phyloP scores from a whole-genome alignment of 2,888 invertebrate species.

The Standfussiana lucernea region DNA sequence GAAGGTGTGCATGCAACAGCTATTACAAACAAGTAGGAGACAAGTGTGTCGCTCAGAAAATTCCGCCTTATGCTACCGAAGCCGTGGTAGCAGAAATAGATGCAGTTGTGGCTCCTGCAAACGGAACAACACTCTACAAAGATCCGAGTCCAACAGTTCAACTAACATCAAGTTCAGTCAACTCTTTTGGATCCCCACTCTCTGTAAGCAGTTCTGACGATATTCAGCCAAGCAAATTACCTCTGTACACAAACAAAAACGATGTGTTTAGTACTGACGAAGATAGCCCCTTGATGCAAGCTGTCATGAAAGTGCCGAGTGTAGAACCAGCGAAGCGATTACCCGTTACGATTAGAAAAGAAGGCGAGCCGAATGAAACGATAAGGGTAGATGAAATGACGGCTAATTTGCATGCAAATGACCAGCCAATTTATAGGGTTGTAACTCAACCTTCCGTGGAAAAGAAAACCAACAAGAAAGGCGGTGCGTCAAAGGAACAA shows the following conservation, averaged over 20 bases:
- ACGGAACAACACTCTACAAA: conserved; percentile 64
- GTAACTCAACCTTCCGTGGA: conserved; percentile 87
- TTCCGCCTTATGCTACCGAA: conserved; percentile 80
- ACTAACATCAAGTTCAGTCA: conserved; percentile 62
- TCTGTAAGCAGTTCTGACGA: conserved; percentile 75
- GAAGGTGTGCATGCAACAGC: conserved; percentile 95
- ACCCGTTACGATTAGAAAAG: conserved; percentile 83
- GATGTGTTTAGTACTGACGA: conserved; percentile 85
- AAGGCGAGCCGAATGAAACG: conserved; percentile 84
- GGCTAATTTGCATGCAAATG: conserved; percentile 87
- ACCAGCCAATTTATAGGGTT: conserved; percentile 88
- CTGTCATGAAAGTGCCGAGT: conserved; percentile 84
- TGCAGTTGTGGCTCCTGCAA: conserved; percentile 69
- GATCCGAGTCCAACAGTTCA: conserved; percentile 74
- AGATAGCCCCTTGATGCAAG: conserved; percentile 86
- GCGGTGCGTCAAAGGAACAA: conserved; percentile 78
- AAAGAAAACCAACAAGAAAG: conserved; percentile 85
- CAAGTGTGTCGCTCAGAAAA: conserved; percentile 90
- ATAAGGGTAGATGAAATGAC: conserved; percentile 85
- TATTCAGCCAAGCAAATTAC: conserved; percentile 81
- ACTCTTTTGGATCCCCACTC: conserved; percentile 72
- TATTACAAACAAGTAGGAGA: conserved; percentile 92
- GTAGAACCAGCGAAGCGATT: conserved; percentile 81
- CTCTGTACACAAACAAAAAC: conserved; percentile 82
- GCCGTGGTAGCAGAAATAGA: conserved; percentile 85